A percentile compares a stretch with the other conserved stretches of the same genome.
phyloP scores from a whole-genome alignment of 2,888 invertebrate species.

The Agrilus cyanescens region DNA sequence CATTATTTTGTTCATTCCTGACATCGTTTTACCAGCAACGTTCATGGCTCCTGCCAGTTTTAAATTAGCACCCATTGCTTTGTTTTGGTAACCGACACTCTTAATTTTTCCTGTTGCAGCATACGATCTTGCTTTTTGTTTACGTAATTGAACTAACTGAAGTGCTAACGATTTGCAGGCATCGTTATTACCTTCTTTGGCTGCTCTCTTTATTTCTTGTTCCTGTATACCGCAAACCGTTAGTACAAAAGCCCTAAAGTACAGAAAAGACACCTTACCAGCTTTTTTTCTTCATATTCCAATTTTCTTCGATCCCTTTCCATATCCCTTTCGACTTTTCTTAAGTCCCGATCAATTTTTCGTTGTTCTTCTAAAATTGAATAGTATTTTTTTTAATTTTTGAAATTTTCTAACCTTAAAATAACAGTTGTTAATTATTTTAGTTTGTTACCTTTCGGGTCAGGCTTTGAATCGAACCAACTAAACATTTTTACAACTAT shows the following conservation, averaged over 20 bases:
- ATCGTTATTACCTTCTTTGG: conserved; percentile 77
- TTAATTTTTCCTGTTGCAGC: conserved; percentile 69
- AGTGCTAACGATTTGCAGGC: conserved; percentile 76
- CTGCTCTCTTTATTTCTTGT: conserved; percentile 79
- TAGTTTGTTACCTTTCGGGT: conserved; percentile 37
- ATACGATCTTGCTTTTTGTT: conserved; percentile 75
- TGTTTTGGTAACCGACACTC: conserved; percentile 73
- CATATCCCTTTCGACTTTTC: conserved; percentile 72
- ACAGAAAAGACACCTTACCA: conserved; percentile 42
- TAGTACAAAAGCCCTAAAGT: not conserved
- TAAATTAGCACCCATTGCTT: conserved; percentile 80
- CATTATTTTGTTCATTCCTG: conserved; percentile 74
- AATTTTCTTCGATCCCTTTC: conserved; percentile 70
- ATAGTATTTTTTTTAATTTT: conserved; percentile 4
- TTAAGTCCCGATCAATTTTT: conserved; percentile 67
- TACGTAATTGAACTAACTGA: conserved; percentile 75
- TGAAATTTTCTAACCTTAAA: not conserved
- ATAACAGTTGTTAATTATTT: not conserved
- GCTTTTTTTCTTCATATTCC: conserved; percentile 81
- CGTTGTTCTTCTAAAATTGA: conserved; percentile 63
- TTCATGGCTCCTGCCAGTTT: conserved; percentile 82
- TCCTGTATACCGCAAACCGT: conserved; percentile 42
- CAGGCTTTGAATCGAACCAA: conserved; percentile 31
- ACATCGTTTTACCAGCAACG: conserved; percentile 82
- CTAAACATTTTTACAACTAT: conserved; percentile 17